Base-by-base conservation (phyloP, 2,888 invertebrate species). In the Apotomis betuletana region DNA sequence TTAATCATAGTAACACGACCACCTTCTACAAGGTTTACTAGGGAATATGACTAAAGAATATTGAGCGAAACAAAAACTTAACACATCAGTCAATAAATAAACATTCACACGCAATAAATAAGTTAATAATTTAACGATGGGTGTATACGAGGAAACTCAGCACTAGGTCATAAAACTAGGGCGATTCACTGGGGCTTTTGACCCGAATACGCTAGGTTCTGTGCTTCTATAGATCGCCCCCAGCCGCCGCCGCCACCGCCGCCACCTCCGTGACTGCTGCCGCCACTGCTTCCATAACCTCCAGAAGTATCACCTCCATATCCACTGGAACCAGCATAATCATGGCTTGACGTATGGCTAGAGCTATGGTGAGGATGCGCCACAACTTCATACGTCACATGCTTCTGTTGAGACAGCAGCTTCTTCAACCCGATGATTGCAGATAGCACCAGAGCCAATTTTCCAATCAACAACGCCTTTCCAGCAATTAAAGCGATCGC, bases 381-480 rank as follows among this genome's bases (percentile, higher is more conserved):
- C 0, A 97, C 97, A 51, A 97, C 97, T 85, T 97, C 97, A 84
- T 97, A 97, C 4, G 97, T 97, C 76, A 97, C 97, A 83, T 97
- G 97, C 85, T 97, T 97, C 89, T 96, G 96, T 83, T 96, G 96
- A 2, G 96, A 95, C 77, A 97, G 89, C 65, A 97, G 91, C 86
- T 97, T 97, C 94, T 97, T 97, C 86, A 97, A 89, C 3, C 97
- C 97, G 81, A 97, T 97, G 73, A 97, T 96, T 67, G 96, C 96
- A 0, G 97, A 97, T 62, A 97, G 94, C 60, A 97, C 96, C 76
- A 97, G 93, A 44, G 97, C 97, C 82, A 97, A 95, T 90, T 97
- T 97, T 85, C 97, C 97, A 81, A 97, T 96, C 77, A 97, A 88
- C 80, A 97, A 91, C 64, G 97, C 97, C 87, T 97, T 97, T 73